phyloP scores from a whole-genome alignment of 1,140 invertebrate species.

The Drosophila bocki region DNA sequence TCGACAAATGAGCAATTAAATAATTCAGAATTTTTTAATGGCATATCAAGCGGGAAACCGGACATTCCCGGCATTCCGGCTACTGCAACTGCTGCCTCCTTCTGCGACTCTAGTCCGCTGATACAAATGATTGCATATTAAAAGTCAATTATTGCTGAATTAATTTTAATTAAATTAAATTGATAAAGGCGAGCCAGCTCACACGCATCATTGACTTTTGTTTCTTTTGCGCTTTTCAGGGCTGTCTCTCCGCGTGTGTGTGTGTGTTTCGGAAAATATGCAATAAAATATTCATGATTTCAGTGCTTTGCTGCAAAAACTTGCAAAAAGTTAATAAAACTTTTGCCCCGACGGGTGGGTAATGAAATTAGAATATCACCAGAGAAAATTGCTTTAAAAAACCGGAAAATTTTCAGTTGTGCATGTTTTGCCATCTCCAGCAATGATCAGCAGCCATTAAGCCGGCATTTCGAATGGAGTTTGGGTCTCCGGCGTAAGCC shows the following conservation, averaged over 20 bases:
- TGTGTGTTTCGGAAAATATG: constrained; percentile 30
- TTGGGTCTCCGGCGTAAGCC: constrained; percentile 7
- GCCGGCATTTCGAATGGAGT: constrained; percentile 19
- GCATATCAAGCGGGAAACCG: constrained; percentile 13
- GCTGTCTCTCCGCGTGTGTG: background rate
- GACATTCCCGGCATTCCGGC: constrained; percentile 10
- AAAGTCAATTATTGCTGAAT: constrained; percentile 78
- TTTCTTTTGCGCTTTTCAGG: constrained; percentile 34
- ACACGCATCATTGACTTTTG: constrained; percentile 59
- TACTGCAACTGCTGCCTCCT: constrained; percentile 17
- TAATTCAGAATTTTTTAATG: constrained; percentile 65
- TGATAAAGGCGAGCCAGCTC: constrained; percentile 61
- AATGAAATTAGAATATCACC: constrained; percentile 58
- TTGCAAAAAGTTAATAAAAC: constrained; percentile 70
- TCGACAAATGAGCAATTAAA: constrained; percentile 64
- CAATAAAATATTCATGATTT: constrained; percentile 75
- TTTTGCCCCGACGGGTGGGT: constrained; percentile 48
- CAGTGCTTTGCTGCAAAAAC: constrained; percentile 36
- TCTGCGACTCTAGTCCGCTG: constrained; percentile 25
- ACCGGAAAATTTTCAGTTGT: constrained; percentile 29
- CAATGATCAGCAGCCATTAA: constrained; percentile 58
- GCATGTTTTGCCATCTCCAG: constrained; percentile 43
- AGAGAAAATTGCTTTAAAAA: constrained; percentile 7
- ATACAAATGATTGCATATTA: constrained; percentile 78
- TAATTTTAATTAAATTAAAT: constrained; percentile 79